Percentiles rank a stretch among this genome's conserved stretches.
These are phyloP conservation scores for Cydia strobilella DNA, from an alignment of 1,140 invertebrate genomes.

Conservation along the genomic window DNA sequence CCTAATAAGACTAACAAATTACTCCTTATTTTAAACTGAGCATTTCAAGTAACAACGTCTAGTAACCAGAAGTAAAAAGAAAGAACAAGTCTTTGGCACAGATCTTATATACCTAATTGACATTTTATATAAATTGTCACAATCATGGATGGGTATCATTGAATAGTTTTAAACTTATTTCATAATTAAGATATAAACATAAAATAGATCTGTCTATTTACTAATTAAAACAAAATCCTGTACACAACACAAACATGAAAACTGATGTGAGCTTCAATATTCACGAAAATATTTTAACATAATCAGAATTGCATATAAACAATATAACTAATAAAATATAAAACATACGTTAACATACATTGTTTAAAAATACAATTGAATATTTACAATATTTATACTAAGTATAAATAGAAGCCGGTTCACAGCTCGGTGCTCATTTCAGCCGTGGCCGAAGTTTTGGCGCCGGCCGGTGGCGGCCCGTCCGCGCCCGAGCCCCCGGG, in stretches of 20 bases:
- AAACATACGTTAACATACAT: not conserved
- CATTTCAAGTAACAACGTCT: not conserved
- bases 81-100: constrained; percentile 29
- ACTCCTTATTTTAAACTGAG: not conserved
- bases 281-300: not conserved
- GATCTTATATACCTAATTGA: constrained; percentile 4
- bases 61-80: not conserved
- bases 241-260: constrained; percentile 15
- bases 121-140: not conserved
- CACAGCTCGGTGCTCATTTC: constrained; percentile 76
- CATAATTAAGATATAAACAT: not conserved
- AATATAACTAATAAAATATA: constrained; percentile 15
- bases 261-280: not conserved
- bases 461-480: constrained; percentile 42
- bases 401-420: constrained; percentile 35
- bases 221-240: constrained; percentile 19
- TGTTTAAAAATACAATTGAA: constrained; percentile 1
- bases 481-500: constrained; percentile 42
- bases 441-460: constrained; percentile 50
- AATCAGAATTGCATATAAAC: not conserved
- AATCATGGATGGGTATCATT: constrained; percentile 9
- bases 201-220: constrained; percentile 11
- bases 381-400: constrained; percentile 10
- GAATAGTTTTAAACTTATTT: not conserved
- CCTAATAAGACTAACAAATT: not conserved